These are phyloP conservation scores for Notolepis coatsorum DNA, from an alignment of 2,797 vertebrate genomes.

Conservation along the genomic window DNA sequence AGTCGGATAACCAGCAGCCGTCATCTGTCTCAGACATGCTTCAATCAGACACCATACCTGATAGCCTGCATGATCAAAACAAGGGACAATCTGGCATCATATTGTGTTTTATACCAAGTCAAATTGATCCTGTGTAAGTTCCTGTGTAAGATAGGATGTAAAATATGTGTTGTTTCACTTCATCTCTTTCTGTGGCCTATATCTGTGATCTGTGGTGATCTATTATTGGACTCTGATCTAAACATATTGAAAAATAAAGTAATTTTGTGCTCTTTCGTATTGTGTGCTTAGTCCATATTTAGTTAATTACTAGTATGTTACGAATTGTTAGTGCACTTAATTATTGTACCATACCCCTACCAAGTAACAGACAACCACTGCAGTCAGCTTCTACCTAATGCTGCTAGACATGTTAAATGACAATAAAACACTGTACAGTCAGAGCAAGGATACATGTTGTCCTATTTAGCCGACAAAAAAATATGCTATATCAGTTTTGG, in stretches of 20 bases:
- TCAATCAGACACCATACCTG: constrained; percentile 63
- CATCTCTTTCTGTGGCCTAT: constrained; percentile 36
- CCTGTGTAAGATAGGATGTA: constrained; percentile 61
- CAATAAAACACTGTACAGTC: no score
- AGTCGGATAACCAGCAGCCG: constrained; percentile 53
- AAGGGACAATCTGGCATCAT: constrained; percentile 55
- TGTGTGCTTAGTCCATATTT: no score
- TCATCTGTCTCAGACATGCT: constrained; percentile 72
- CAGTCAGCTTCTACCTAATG: no score
- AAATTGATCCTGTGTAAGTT: constrained; percentile 64
- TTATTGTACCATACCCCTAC: no score
- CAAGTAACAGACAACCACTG: no score
- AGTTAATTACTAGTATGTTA: no score
- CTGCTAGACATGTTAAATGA: no score
- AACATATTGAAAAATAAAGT: constrained; percentile 26
- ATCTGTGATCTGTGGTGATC: constrained; percentile 56
- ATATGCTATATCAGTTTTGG: no score
- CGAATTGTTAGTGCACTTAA: no score
- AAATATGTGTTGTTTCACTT: constrained; percentile 54
- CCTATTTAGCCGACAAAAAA: no score
- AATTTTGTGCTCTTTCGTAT: constrained; percentile 9
- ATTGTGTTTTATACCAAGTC: constrained; percentile 59
- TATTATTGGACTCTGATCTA: constrained; percentile 36
- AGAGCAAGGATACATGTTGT: no score
- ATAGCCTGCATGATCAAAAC: constrained; percentile 56